Evolutionary conservation across 2,113 vertebrate genomes (phyloP).

Genomic region (Actenoides hombroni): DNA sequence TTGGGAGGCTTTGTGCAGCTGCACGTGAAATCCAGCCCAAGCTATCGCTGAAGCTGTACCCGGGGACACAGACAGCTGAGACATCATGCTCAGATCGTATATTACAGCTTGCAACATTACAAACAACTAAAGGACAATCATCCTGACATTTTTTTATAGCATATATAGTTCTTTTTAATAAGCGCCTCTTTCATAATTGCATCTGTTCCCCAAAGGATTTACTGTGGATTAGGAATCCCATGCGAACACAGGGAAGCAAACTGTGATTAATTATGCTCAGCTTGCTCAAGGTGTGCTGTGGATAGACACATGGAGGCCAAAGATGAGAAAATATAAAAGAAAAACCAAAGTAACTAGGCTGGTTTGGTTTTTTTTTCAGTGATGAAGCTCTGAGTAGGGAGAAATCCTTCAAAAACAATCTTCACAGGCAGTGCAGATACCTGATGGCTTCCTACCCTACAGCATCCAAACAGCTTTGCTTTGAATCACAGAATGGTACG

Average conservation of each 20-base stretch:
- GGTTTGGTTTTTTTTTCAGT: background rate
- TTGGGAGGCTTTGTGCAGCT: background rate
- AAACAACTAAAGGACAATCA: constrained; percentile 41
- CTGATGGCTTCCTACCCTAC: background rate
- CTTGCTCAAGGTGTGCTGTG: constrained; percentile 24
- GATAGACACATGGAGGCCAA: background rate
- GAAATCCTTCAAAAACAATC: background rate
- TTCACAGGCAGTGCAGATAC: rapidly evolving
- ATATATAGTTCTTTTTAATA: constrained; percentile 32
- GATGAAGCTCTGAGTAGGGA: background rate
- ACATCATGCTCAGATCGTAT: background rate
- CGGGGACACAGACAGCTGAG: background rate
- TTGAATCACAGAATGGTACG: background rate
- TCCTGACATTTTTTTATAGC: constrained; percentile 33
- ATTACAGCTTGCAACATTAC: background rate
- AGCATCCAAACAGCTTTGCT: background rate
- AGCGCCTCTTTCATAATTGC: constrained; percentile 40
- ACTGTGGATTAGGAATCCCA: constrained; percentile 7
- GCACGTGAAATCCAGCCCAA: background rate
- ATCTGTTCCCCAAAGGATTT: constrained; percentile 48
- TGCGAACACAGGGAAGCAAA: background rate
- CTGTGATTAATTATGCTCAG: constrained; percentile 27
- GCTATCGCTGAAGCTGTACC: background rate
- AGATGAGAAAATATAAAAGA: background rate
- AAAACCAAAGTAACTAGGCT: background rate